A percentile compares a stretch with the other conserved stretches of the same genome.
Evolutionary conservation across 1,140 invertebrate genomes (phyloP).

Genomic region (Cydia amplana): DNA sequence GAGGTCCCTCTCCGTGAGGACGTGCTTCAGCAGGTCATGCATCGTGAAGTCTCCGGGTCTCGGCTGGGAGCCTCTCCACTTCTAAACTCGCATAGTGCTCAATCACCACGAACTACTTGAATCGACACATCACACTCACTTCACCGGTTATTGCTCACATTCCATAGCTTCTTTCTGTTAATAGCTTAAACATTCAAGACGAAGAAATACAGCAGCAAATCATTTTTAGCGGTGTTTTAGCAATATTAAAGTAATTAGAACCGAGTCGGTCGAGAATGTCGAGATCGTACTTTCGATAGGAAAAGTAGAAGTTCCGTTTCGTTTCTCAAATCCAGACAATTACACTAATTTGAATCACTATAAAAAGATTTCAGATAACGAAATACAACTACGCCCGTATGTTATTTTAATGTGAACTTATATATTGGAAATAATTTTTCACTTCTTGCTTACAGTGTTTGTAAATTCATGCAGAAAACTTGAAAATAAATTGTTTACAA

Average conservation of each 20-base stretch:
- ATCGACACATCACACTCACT: constrained; percentile 24
- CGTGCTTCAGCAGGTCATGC: constrained; percentile 94
- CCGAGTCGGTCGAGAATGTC: constrained; percentile 12
- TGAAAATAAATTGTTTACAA: neutral
- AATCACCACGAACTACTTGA: constrained; percentile 25
- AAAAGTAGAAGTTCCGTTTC: constrained; percentile 21
- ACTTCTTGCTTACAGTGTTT: neutral
- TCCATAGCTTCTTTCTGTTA: neutral
- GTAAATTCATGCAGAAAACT: neutral
- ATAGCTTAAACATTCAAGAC: neutral
- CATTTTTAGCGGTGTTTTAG: constrained; percentile 21
- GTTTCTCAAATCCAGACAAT: neutral
- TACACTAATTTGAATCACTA: neutral
- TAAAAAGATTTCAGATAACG: neutral
- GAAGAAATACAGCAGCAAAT: neutral
- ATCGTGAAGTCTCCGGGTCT: constrained; percentile 78
- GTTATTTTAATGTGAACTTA: neutral
- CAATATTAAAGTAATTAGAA: constrained; percentile 13
- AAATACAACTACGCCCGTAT: neutral
- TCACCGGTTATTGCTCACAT: neutral
- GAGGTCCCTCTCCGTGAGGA: constrained; percentile 91
- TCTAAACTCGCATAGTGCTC: constrained; percentile 20
- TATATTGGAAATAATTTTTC: neutral
- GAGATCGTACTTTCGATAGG: constrained; percentile 28
- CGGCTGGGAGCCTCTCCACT: constrained; percentile 5